These are phyloP conservation scores for Heliconius hermathena DNA, from an alignment of 1,140 invertebrate species.

Conservation along the genomic window DNA sequence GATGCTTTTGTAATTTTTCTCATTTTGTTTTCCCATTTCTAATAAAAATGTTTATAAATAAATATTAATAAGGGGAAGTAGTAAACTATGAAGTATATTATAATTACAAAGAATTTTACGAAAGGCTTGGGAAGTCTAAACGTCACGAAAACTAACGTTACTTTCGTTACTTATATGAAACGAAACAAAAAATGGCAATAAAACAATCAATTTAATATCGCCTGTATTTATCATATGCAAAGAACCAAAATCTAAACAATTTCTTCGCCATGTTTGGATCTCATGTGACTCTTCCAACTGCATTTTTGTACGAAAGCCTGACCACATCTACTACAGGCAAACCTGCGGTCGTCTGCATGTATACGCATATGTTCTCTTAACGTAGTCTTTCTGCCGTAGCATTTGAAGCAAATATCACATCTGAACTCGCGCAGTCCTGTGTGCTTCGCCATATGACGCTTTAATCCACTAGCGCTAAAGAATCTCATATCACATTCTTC, in stretches of 20 bases:
- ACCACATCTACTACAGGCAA: constrained; percentile 52
- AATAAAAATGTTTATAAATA: too few species aligned
- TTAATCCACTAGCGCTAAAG: constrained; percentile 87
- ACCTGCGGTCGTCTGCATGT: constrained; percentile 57
- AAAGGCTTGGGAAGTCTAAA: neutral
- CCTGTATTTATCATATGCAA: neutral
- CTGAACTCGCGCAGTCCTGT: constrained; percentile 88
- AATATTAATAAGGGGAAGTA: too few species aligned
- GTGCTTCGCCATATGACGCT: constrained; percentile 88
- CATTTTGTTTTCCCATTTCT: too few species aligned
- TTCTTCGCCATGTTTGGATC: constrained; percentile 59
- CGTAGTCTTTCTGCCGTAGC: constrained; percentile 90
- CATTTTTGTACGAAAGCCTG: constrained; percentile 71
- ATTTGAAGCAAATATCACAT: constrained; percentile 89
- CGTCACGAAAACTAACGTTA: neutral
- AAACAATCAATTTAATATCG: neutral
- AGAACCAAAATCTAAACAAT: neutral
- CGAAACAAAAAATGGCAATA: neutral
- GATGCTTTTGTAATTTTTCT: too few species aligned
- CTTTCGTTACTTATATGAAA: neutral
- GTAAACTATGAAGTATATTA: neutral
- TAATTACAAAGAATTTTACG: neutral
- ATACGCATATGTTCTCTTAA: constrained; percentile 85
- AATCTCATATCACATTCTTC: constrained; percentile 87
- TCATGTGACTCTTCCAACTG: constrained; percentile 66